Evolutionary conservation across 2,888 invertebrate genomes (phyloP).

Genomic region (Heliconius erato): DNA sequence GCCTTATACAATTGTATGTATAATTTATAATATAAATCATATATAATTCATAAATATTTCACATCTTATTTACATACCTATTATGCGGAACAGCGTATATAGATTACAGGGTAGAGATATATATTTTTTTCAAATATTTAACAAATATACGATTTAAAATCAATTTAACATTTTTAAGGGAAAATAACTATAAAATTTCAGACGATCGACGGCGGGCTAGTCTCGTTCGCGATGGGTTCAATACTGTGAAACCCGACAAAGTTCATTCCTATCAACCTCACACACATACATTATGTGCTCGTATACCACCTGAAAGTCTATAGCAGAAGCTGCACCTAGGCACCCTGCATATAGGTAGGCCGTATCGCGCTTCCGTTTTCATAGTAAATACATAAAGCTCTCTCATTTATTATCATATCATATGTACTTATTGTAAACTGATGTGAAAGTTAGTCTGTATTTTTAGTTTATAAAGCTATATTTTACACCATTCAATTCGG

Average conservation of each 20-base stretch:
- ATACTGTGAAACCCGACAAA: not conserved
- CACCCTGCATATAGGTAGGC: not conserved
- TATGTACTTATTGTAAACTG: not conserved
- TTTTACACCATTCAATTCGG: not conserved
- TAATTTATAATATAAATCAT: not conserved
- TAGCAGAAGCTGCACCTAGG: not conserved
- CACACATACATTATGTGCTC: no score
- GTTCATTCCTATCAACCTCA: slow-evolving; percentile 2
- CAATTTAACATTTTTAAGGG: not conserved
- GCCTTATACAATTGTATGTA: not conserved
- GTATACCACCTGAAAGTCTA: not conserved
- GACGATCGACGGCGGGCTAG: not conserved
- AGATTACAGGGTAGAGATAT: not conserved
- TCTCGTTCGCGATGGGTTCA: not conserved
- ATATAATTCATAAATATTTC: not conserved
- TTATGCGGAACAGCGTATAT: not conserved
- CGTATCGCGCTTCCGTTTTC: not conserved
- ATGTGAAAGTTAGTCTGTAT: not conserved
- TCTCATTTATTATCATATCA: slow-evolving; percentile 5
- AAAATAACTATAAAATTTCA: not conserved
- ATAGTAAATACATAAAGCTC: slow-evolving; percentile 7
- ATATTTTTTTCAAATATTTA: not conserved
- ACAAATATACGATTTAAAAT: not conserved
- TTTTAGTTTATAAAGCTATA: not conserved
- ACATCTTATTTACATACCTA: not conserved